Base-by-base conservation (phyloP, 2,797 vertebrate species). In the Selene dorsalis region DNA sequence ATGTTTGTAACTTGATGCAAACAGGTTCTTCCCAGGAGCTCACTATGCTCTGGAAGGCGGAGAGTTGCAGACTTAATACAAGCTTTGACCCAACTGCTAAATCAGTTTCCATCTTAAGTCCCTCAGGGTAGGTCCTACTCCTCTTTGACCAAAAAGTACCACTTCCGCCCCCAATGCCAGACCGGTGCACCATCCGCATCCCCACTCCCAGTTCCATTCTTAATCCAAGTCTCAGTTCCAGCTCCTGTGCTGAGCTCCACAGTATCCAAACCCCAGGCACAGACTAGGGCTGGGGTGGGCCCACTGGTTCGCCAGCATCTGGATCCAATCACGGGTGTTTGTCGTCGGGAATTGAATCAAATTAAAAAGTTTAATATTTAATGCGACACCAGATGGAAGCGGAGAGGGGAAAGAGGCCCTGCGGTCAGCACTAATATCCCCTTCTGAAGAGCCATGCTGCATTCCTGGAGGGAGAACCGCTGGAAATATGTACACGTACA, bases 361-460 rank as follows among this genome's bases (percentile, higher is more conserved):
- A 94, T 94, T 91, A 93, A 94, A 93, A 94, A 83, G 85, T 93
- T 92, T 92, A 90, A 94, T 93, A 93, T 94, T 94, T 92, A 92
- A 93, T 92, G 86, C 69, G 87, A 93, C 89, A 93, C 86, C 90
- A 91, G 89, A 93, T 93, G 90, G 91, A 92, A 92, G 89, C 80
- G 65, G 87, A 91, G 86, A 92, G 79, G 84, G 87, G 85, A 92
- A 92, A 93, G 87, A 91, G 90, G 90, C 83, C 89, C 86, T 90
- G 89, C 55, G 92, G 90, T 91, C 84, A 84, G 70, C 76, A 61
- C 88, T 92, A 90, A 93, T 93, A 90, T 92, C 83, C 92, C 88
- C 75, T 85, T 87, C 85, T 87, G 86, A 90, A 92, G 88, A 87
- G 81, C 83, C 71, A 72, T 64, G 84, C 84, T 76, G 84, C 90